Conservation (phyloP, 2,888 invertebrate species). For the Lobophora halterata region DNA sequence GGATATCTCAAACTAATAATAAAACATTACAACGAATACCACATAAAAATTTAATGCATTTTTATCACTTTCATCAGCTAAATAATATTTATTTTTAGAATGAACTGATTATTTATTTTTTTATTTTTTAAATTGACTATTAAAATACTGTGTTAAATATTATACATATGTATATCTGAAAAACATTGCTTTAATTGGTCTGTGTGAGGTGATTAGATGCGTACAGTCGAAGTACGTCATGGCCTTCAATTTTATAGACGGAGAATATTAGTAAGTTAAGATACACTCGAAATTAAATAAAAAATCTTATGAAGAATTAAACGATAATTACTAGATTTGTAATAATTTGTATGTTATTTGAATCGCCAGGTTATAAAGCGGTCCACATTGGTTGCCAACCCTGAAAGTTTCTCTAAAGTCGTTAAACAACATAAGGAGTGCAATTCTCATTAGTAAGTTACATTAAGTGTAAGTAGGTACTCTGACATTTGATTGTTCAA, state of each 20-base stretch:
- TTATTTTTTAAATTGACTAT: background rate
- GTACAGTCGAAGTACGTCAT: constrained; percentile 40
- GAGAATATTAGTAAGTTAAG: constrained; percentile 54
- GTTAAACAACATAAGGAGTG: constrained; percentile 21
- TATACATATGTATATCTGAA: no score
- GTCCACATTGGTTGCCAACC: constrained; percentile 41
- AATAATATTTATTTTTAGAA: constrained; percentile 8
- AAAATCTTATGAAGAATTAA: constrained; percentile 63
- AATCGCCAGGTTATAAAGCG: constrained; percentile 41
- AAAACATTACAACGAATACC: constrained; percentile 32
- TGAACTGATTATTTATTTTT: constrained; percentile 5
- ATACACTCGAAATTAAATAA: constrained; percentile 53
- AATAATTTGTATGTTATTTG: constrained; percentile 53
- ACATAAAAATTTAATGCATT: constrained; percentile 17
- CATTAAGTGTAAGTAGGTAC: constrained; percentile 23
- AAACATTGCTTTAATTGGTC: constrained; percentile 19
- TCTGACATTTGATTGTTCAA: constrained; percentile 22
- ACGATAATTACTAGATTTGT: constrained; percentile 51
- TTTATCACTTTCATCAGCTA: constrained; percentile 16
- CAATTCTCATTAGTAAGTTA: constrained; percentile 27
- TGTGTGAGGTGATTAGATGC: constrained; percentile 31
- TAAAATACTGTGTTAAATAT: no score
- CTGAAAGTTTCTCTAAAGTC: constrained; percentile 50
- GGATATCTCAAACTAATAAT: constrained; percentile 1
- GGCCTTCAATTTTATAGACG: constrained; percentile 58